Evolutionary conservation across 1,140 invertebrate genomes (phyloP).

Genomic region (Triops cancriformis): DNA sequence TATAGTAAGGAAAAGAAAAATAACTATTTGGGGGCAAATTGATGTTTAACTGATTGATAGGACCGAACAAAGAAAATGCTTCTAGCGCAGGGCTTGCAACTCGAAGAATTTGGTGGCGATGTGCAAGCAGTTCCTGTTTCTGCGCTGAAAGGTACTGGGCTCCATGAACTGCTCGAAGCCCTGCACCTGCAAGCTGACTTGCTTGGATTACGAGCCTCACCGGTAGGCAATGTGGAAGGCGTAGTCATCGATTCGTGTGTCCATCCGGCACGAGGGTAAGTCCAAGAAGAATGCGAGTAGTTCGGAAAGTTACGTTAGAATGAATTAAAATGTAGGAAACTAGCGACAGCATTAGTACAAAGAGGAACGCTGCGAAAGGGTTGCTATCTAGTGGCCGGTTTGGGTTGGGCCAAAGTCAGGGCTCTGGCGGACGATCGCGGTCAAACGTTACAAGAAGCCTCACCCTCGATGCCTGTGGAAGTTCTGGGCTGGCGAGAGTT

Average conservation of each 20-base stretch:
- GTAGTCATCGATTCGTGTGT: slow-evolving; percentile 78
- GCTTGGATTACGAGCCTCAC: slow-evolving; percentile 73
- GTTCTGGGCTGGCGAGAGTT: slow-evolving; percentile 81
- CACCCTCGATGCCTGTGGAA: slow-evolving; percentile 73
- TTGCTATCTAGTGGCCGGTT: slow-evolving; percentile 69
- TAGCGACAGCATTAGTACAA: slow-evolving; percentile 79
- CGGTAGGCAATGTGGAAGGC: slow-evolving; percentile 75
- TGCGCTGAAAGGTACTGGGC: slow-evolving; percentile 71
- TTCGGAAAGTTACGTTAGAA: no score
- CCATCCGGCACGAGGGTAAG: slow-evolving; percentile 59
- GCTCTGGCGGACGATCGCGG: slow-evolving; percentile 75
- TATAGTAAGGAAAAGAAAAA: slow-evolving; percentile 54
- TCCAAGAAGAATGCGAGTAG: no score
- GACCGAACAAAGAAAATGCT: slow-evolving; percentile 65
- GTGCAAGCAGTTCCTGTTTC: slow-evolving; percentile 86
- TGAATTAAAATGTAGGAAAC: no score
- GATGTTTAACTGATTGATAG: slow-evolving; percentile 41
- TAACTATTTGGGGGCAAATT: slow-evolving; percentile 19
- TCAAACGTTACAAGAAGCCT: slow-evolving; percentile 53
- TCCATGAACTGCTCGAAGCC: slow-evolving; percentile 73
- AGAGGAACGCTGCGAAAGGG: slow-evolving; percentile 81
- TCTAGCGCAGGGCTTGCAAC: slow-evolving; percentile 59
- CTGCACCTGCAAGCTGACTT: slow-evolving; percentile 79
- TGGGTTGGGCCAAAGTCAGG: slow-evolving; percentile 65
- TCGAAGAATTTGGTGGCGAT: slow-evolving; percentile 87